Conservation (phyloP, 2,113 vertebrate genomes). For the Boulengeromyrus knoepffleri region DNA sequence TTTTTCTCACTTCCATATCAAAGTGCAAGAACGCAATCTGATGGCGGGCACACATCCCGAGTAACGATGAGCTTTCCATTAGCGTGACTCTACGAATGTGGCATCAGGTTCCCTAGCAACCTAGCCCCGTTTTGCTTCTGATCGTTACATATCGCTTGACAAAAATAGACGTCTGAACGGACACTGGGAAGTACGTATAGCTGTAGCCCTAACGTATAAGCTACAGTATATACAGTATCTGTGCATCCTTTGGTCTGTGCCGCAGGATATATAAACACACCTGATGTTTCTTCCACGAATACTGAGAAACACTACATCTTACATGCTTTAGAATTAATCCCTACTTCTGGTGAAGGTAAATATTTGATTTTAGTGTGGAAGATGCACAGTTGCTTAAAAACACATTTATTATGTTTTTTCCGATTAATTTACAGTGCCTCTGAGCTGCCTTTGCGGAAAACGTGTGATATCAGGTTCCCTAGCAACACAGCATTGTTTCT, state of each 20-base stretch:
- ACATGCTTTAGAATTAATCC: background rate
- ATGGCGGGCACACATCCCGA: background rate
- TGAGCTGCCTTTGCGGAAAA: background rate
- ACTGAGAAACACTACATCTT: background rate
- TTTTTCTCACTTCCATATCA: background rate
- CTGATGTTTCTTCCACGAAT: background rate
- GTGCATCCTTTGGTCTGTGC: background rate
- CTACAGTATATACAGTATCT: background rate
- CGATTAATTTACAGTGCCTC: background rate
- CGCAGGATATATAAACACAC: background rate
- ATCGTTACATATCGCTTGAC: background rate
- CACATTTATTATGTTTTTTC: background rate
- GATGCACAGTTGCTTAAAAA: background rate
- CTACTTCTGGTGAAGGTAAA: background rate
- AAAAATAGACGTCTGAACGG: background rate
- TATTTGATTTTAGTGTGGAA: background rate
- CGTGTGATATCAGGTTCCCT: conserved; percentile 8
- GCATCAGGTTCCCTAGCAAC: conserved; percentile 14
- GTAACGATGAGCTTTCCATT: background rate
- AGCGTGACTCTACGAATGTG: background rate
- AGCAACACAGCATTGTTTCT: conserved; percentile 3
- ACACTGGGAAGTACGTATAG: no score
- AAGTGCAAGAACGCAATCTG: background rate
- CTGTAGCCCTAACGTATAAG: background rate
- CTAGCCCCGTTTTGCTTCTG: background rate